A percentile compares a stretch with the other conserved stretches of the same genome.
These are phyloP conservation scores for Meda fulgida DNA, from an alignment of 2,797 vertebrate species.

Conservation along the genomic window DNA sequence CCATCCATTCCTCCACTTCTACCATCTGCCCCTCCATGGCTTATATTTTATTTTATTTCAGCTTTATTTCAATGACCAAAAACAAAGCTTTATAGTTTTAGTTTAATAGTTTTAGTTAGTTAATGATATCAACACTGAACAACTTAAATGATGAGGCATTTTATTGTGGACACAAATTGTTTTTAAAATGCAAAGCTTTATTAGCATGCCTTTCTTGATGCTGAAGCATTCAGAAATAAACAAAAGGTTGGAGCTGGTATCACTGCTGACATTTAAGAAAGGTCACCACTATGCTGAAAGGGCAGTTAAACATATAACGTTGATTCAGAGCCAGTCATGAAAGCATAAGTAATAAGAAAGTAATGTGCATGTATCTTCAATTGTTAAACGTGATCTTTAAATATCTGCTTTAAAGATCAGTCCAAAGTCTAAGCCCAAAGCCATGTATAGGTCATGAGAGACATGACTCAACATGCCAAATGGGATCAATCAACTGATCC, in stretches of 20 bases:
- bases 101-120: too few relatives aligned
- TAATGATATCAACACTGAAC: background rate
- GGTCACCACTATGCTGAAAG: constrained; percentile 21
- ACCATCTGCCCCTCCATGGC: too few relatives aligned
- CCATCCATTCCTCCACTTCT: too few relatives aligned
- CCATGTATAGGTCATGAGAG: background rate
- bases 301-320: constrained; percentile 22
- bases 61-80: too few relatives aligned
- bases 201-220: background rate
- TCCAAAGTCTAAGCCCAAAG: background rate
- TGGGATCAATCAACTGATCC: constrained; percentile 7
- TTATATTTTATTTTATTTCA: too few relatives aligned
- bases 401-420: background rate
- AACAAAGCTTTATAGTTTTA: background rate
- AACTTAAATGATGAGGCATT: background rate
- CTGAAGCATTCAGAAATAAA: constrained; percentile 5
- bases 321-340: constrained; percentile 1
- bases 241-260: constrained; percentile 11
- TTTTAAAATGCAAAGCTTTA: background rate
- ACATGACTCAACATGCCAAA: constrained; percentile 23
- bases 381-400: background rate
- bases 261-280: constrained; percentile 40
- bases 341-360: background rate
- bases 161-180: background rate
- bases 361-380: background rate